Evolutionary conservation across 2,888 invertebrate genomes (phyloP).

Genomic region (Sepioteuthis lessoniana): DNA sequence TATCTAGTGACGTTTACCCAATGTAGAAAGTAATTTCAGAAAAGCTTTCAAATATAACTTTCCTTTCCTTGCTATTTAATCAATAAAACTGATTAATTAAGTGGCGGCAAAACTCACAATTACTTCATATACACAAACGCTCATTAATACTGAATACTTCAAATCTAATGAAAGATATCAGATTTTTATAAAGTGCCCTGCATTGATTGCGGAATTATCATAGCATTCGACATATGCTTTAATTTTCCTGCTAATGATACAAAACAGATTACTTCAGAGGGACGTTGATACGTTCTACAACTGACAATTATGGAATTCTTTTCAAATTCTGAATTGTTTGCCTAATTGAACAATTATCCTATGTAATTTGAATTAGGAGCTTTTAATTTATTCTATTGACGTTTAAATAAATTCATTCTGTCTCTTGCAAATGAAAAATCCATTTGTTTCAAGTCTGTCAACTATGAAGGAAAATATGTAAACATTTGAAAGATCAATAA

Average conservation of each 20-base stretch:
- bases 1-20: too few relatives aligned
- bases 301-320: neutral
- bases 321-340: neutral
- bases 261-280: neutral
- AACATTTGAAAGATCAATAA: too few relatives aligned
- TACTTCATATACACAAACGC: neutral
- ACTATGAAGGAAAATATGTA: neutral
- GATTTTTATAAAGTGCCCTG: neutral
- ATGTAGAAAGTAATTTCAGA: too few relatives aligned
- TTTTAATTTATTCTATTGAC: neutral
- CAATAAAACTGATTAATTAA: neutral
- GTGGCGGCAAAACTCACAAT: neutral
- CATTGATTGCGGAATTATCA: neutral
- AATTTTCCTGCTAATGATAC: neutral
- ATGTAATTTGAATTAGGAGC: neutral
- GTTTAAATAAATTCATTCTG: neutral
- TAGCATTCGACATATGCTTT: neutral
- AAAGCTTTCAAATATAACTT: too few relatives aligned
- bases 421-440: neutral
- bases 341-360: neutral
- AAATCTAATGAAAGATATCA: neutral
- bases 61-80: neutral
- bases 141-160: neutral
- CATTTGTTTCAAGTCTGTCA: neutral
- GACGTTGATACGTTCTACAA: neutral